A percentile compares a stretch with the other conserved stretches of the same genome.
These are phyloP conservation scores for Lepisosteus osseus DNA, from an alignment of 2,113 vertebrate genomes.

Conservation along the genomic window DNA sequence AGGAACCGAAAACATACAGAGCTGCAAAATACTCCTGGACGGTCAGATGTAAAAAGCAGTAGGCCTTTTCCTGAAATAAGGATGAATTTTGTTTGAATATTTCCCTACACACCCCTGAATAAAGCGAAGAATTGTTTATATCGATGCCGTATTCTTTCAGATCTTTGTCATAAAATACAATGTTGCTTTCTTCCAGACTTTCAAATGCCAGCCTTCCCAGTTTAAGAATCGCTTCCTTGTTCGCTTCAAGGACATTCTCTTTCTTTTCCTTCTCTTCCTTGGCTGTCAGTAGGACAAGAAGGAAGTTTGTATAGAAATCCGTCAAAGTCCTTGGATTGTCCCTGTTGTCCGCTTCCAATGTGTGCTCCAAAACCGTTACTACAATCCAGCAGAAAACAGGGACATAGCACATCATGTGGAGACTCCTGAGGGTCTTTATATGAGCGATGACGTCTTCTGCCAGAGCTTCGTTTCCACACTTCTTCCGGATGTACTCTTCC, in stretches of 20 bases:
- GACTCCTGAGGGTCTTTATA: background rate
- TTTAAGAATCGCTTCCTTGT: constrained; percentile 1
- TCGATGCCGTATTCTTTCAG: constrained; percentile 9
- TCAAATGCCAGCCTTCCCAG: constrained; percentile 15
- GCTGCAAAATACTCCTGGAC: constrained; percentile 20
- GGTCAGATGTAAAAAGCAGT: constrained; percentile 11
- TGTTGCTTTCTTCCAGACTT: background rate
- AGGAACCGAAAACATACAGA: constrained; percentile 16
- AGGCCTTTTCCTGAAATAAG: background rate
- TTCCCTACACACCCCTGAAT: constrained; percentile 4
- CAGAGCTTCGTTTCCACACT: background rate
- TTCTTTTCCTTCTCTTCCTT: constrained; percentile 1
- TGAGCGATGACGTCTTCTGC: background rate
- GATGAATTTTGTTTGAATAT: background rate
- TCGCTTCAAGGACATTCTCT: background rate
- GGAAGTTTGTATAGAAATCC: constrained; percentile 14
- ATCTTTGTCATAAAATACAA: constrained; percentile 18
- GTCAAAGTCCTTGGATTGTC: background rate
- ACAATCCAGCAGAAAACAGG: constrained; percentile 21
- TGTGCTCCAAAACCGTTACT: constrained; percentile 9
- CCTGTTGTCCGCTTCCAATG: background rate
- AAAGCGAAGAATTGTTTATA: background rate
- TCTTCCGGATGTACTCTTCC: constrained; percentile 16
- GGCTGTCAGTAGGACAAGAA: constrained; percentile 9
- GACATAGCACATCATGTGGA: constrained; percentile 19